These are phyloP conservation scores for Oncopodura yosiiana DNA, from an alignment of 1,140 invertebrate genomes.

Conservation along the genomic window DNA sequence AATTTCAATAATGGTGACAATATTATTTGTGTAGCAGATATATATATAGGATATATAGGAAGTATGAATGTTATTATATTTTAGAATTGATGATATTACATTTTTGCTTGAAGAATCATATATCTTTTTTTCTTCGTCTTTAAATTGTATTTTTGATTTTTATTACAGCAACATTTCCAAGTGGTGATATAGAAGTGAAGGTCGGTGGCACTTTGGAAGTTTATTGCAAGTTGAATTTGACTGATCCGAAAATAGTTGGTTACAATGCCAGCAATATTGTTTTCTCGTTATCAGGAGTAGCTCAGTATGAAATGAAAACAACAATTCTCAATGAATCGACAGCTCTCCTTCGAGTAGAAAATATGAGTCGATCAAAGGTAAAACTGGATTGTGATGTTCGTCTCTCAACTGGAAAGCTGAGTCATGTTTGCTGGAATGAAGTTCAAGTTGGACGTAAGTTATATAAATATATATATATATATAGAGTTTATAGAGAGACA, in stretches of 20 bases:
- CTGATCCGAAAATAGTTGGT: slow-evolving; percentile 36
- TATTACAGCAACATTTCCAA: slow-evolving; percentile 43
- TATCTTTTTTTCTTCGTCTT: too few species aligned
- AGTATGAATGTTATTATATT: too few species aligned
- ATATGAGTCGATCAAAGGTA: slow-evolving; percentile 40
- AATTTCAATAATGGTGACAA: too few species aligned
- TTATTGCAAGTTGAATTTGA: slow-evolving; percentile 44
- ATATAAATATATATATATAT: not conserved
- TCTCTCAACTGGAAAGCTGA: slow-evolving; percentile 14
- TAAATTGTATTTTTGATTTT: too few species aligned
- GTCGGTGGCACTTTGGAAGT: slow-evolving; percentile 44
- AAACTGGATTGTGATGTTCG: slow-evolving; percentile 44
- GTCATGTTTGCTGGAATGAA: slow-evolving; percentile 45
- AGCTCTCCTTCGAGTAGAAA: slow-evolving; percentile 40
- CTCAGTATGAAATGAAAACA: slow-evolving; percentile 38
- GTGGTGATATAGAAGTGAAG: slow-evolving; percentile 45
- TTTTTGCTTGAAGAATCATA: too few species aligned
- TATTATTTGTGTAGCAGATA: too few species aligned
- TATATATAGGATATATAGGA: too few species aligned
- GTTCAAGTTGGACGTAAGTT: slow-evolving; percentile 48
- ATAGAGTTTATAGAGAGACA: too few species aligned
- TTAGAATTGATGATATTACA: too few species aligned
- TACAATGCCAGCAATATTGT: slow-evolving; percentile 42
- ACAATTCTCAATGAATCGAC: slow-evolving; percentile 45
- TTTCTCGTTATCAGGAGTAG: slow-evolving; percentile 42